Conservation (phyloP, 1,140 invertebrate species). For the Listronotus oregonensis region DNA sequence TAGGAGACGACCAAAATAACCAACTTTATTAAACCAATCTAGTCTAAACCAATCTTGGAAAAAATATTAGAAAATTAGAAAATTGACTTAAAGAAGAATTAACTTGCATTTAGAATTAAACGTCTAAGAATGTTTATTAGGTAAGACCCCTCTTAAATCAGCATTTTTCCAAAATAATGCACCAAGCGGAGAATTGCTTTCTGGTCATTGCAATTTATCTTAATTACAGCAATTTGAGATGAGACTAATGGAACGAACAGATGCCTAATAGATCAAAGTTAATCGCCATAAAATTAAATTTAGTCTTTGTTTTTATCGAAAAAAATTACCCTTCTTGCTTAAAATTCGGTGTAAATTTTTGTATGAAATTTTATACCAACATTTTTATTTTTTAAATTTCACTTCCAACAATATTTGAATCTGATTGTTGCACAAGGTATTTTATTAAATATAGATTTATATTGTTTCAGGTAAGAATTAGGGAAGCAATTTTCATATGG, state of each 20-base stretch:
- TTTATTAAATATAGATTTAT: too few relatives aligned
- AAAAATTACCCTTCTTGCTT: background rate
- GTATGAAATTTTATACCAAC: too few relatives aligned
- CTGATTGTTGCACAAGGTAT: too few relatives aligned
- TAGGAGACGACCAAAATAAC: too few relatives aligned
- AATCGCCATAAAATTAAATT: conserved; percentile 23
- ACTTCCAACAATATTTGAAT: too few relatives aligned
- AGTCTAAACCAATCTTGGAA: too few relatives aligned
- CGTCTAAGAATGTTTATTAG: background rate
- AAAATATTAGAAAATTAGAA: too few relatives aligned
- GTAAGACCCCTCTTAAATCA: conserved; percentile 4
- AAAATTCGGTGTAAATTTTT: too few relatives aligned
- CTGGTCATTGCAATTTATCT: conserved; percentile 22
- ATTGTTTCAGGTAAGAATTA: too few relatives aligned
- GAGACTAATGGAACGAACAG: conserved; percentile 20
- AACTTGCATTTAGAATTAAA: background rate
- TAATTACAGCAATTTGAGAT: conserved; percentile 20
- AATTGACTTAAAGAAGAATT: background rate
- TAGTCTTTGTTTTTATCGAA: background rate
- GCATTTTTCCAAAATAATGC: conserved; percentile 20
- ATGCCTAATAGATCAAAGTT: conserved; percentile 17
- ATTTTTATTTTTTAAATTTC: too few relatives aligned
- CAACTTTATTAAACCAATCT: too few relatives aligned
- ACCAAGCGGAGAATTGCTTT: conserved; percentile 18
- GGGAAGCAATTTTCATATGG: too few relatives aligned